phyloP scores from a whole-genome alignment of 2,113 vertebrate genomes.

The Colossoma macropomum region DNA sequence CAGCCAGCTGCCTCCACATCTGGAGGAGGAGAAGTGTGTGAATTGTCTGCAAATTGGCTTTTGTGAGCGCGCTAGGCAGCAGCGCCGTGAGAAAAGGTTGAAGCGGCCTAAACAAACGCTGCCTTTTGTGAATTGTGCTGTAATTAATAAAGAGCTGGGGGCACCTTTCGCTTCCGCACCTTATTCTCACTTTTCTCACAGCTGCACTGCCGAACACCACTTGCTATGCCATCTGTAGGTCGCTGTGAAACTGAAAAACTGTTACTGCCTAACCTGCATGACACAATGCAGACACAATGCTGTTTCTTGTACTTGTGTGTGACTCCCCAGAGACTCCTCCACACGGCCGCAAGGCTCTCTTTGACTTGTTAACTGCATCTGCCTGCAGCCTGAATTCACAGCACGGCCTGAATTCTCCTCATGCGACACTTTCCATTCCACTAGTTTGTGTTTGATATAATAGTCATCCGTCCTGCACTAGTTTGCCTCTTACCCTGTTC shows the following conservation, averaged over 20 bases:
- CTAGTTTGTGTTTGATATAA: no score
- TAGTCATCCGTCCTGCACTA: no score
- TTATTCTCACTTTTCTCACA: conserved; percentile 67
- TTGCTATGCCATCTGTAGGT: conserved; percentile 75
- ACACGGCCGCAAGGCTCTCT: background rate
- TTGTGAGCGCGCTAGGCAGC: conserved; percentile 66
- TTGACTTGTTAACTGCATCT: background rate
- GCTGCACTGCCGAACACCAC: conserved; percentile 71
- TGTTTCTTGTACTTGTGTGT: background rate
- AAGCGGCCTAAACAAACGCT: conserved; percentile 64
- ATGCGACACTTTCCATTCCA: no score
- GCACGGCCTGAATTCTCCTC: no score
- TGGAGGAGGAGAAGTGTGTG: conserved; percentile 70
- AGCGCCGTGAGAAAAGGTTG: conserved; percentile 66
- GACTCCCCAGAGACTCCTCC: background rate
- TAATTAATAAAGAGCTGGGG: conserved; percentile 76
- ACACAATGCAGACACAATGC: conserved; percentile 7
- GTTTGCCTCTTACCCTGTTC: no score
- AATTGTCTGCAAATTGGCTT: conserved; percentile 78
- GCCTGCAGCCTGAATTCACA: background rate
- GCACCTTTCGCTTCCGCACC: conserved; percentile 71
- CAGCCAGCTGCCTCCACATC: conserved; percentile 72
- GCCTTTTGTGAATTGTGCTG: conserved; percentile 73
- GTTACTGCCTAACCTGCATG: conserved; percentile 28
- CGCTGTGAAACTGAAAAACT: background rate